Evolutionary conservation across 2,797 vertebrate species (phyloP), one percentile per base, ranked within the genome.

Genomic region (Gallinago stenura): DNA sequence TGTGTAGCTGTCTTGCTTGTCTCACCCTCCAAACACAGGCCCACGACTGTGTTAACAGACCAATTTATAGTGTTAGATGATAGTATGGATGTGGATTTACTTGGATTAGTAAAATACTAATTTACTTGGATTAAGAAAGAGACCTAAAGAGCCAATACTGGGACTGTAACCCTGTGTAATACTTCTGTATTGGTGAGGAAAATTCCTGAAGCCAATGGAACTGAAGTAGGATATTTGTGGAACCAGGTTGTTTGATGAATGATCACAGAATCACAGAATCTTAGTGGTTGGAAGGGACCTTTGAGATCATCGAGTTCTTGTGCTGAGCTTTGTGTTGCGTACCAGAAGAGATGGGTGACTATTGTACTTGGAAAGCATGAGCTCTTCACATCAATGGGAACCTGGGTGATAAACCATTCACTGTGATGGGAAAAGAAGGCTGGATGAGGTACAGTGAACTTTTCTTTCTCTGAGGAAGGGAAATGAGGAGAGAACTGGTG

Each of bases 151-250:
- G 6, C 25, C 37, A 53, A 0, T 51, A 35, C 1, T 64, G 3
- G 2, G 25, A 8, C 22, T 0, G 0, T 15, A 28, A 12, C 28
- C 61, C 2, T 0, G 1, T 15, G 30, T 24, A 48, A 12, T 37
- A 5, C n/a, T 54, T 89, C 26, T 30, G 19, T 43, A 39, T 0
- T 17, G 53, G 15, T 68, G 31, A 53, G 51, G 48, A 30, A 7
- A 81, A 60, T 20, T 51, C 37, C 50, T 72, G 46, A 65, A 72
- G 26, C 54, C 28, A 50, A 0, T 8, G 54, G 57, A 68, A 10
- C 35, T 30, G 64, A 56, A 46, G 28, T 6, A 50, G 46, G 46
- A 10, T 39, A 4, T 22, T 64, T 70, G 12, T 82, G 41, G 37
- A 51, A 72, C 30, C 25, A 50, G 15, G 24, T 20, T 41, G 35